Percentiles rank a stretch among this genome's conserved stretches.
These are phyloP conservation scores for Diarsia rubi DNA, from an alignment of 2,888 invertebrate species.

Conservation along the genomic window DNA sequence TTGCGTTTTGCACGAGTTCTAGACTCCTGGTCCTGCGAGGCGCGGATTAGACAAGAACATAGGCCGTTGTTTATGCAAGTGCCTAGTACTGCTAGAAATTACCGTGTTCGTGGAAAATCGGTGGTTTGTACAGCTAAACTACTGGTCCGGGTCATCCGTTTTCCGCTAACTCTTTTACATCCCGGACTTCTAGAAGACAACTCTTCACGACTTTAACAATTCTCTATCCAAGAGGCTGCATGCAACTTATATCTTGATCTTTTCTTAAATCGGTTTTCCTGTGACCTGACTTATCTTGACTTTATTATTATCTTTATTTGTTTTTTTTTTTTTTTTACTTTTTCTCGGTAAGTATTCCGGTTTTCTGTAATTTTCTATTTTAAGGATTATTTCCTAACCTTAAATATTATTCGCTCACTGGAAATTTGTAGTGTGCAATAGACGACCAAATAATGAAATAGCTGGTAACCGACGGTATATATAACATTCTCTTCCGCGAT, in stretches of 20 bases:
- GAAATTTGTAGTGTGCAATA: neutral
- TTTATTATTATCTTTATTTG: neutral
- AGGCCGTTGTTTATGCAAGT: slow-evolving; percentile 35
- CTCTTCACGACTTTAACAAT: neutral
- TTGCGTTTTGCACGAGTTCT: slow-evolving; percentile 54
- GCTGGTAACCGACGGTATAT: neutral
- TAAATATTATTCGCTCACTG: neutral
- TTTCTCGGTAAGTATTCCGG: too few species aligned
- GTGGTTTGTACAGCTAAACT: slow-evolving; percentile 3
- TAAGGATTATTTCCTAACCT: neutral
- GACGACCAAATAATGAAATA: slow-evolving; percentile 7
- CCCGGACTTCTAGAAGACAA: slow-evolving; percentile 4
- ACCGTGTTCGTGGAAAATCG: slow-evolving; percentile 10
- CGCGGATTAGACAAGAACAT: slow-evolving; percentile 50
- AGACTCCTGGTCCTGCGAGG: slow-evolving; percentile 23
- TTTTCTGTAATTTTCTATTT: neutral
- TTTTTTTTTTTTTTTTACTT: neutral
- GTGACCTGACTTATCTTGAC: neutral
- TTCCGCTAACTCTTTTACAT: slow-evolving; percentile 29
- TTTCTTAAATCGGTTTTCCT: neutral
- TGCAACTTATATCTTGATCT: neutral
- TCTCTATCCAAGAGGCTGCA: neutral
- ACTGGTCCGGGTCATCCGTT: slow-evolving; percentile 19
- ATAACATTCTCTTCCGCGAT: neutral
- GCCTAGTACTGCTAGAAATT: slow-evolving; percentile 35